Percentiles rank a stretch among this genome's conserved stretches.
Evolutionary conservation across 1,140 invertebrate genomes (phyloP).

Genomic region (Macrocentrus cingulum): DNA sequence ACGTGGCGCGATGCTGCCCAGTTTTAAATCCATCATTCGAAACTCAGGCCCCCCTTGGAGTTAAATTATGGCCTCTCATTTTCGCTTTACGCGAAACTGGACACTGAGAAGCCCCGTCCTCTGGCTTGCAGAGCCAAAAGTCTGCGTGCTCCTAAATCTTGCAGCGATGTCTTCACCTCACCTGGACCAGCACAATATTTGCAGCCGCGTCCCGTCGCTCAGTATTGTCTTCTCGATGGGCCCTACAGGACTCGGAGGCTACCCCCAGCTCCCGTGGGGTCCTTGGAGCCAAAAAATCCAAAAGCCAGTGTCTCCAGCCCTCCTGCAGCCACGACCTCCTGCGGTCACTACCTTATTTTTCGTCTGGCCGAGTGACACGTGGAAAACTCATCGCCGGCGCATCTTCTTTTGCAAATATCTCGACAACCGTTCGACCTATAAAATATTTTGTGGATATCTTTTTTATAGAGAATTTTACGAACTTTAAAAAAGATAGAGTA

Average conservation of each 20-base stretch:
- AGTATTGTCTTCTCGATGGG: slow-evolving; percentile 22
- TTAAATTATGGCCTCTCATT: slow-evolving; percentile 19
- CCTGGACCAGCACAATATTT: slow-evolving; percentile 32
- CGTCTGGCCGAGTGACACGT: no score
- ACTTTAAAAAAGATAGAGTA: no score
- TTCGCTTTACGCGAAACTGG: slow-evolving; percentile 25
- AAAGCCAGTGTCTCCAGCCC: no score
- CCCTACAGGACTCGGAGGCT: slow-evolving; percentile 9
- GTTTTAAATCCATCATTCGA: no score
- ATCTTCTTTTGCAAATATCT: no score
- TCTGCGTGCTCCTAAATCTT: slow-evolving; percentile 24
- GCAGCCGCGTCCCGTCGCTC: slow-evolving; percentile 25
- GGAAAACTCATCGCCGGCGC: no score
- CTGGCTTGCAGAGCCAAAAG: background rate
- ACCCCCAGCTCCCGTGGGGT: slow-evolving; percentile 9
- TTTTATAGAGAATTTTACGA: no score
- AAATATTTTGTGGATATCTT: no score
- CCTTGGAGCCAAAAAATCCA: background rate
- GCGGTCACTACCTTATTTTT: no score
- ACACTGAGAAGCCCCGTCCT: background rate
- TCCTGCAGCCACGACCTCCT: slow-evolving; percentile 16
- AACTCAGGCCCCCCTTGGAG: background rate
- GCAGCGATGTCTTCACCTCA: slow-evolving; percentile 25
- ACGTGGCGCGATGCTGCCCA: background rate
- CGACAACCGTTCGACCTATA: no score